phyloP scores from a whole-genome alignment of 2,113 vertebrate species.

The Delphinus delphis region DNA sequence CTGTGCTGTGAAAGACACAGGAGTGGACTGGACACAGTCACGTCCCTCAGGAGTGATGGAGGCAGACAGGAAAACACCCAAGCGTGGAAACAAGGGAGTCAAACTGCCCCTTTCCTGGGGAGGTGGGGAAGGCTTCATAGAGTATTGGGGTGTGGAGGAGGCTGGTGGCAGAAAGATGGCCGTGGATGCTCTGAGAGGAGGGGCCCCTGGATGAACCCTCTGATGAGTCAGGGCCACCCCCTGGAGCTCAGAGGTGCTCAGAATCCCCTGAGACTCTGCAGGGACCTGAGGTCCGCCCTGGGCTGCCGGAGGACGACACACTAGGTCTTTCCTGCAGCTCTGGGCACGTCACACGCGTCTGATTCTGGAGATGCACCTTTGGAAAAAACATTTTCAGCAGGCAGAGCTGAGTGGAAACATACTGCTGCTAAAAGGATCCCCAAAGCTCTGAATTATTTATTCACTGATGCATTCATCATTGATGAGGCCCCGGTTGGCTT shows the following conservation, averaged over 20 bases:
- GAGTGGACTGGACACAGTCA: neutral
- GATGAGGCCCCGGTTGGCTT: neutral
- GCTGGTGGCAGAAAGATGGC: neutral
- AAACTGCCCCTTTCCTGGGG: neutral
- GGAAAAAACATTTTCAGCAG: neutral
- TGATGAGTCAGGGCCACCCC: neutral
- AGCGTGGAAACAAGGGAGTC: neutral
- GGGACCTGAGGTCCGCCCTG: neutral
- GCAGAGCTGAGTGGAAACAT: neutral
- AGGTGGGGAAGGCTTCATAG: neutral
- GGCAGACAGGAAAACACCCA: neutral
- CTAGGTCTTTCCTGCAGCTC: neutral
- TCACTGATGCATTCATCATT: neutral
- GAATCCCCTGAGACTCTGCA: neutral
- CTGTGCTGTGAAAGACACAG: neutral
- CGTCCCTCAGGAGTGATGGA: neutral
- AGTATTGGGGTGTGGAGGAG: neutral
- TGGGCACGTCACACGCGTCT: neutral
- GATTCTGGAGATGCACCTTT: neutral
- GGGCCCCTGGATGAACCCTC: neutral
- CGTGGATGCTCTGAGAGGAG: rapidly evolving
- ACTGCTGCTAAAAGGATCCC: constrained; percentile 15
- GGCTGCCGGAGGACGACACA: neutral
- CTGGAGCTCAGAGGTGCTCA: neutral
- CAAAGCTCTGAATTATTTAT: constrained; percentile 38